phyloP scores from a whole-genome alignment of 2,113 vertebrate species.

The Dromaius novaehollandiae region DNA sequence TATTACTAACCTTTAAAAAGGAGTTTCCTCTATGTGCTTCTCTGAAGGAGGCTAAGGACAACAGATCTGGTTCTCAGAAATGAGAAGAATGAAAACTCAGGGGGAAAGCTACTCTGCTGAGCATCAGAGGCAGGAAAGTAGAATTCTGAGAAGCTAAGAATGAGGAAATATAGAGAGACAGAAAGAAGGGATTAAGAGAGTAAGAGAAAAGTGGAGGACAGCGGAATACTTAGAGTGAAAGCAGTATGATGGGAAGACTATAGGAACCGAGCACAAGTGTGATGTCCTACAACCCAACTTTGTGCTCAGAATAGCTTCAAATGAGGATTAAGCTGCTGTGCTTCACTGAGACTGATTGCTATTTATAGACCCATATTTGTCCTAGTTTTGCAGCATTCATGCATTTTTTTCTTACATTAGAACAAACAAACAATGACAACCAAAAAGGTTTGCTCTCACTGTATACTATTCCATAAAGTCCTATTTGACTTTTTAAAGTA shows the following conservation, averaged over 20 bases:
- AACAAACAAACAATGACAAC: conserved; percentile 46
- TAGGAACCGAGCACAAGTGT: conserved; percentile 15
- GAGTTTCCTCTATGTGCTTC: neutral
- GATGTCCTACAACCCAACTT: conserved; percentile 56
- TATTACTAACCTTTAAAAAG: neutral
- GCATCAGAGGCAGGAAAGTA: neutral
- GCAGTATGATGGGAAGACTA: neutral
- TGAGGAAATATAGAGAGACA: neutral
- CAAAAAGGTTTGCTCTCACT: neutral
- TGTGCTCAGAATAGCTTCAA: conserved; percentile 60
- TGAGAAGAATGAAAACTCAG: conserved; percentile 27
- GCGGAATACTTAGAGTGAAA: conserved; percentile 3
- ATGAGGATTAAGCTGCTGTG: conserved; percentile 54
- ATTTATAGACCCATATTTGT: conserved; percentile 61
- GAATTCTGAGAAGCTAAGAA: neutral
- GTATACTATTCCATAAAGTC: neutral
- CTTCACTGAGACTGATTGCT: conserved; percentile 42
- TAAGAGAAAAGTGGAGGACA: neutral
- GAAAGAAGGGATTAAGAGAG: neutral
- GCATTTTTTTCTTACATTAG: conserved; percentile 29
- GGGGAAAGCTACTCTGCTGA: neutral
- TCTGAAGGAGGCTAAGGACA: neutral
- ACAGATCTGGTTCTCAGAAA: neutral
- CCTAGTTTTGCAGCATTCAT: conserved; percentile 54
- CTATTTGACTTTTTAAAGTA: neutral